Base-by-base conservation (phyloP, 1,140 invertebrate species). In the Pseudobourletiella spinata region DNA sequence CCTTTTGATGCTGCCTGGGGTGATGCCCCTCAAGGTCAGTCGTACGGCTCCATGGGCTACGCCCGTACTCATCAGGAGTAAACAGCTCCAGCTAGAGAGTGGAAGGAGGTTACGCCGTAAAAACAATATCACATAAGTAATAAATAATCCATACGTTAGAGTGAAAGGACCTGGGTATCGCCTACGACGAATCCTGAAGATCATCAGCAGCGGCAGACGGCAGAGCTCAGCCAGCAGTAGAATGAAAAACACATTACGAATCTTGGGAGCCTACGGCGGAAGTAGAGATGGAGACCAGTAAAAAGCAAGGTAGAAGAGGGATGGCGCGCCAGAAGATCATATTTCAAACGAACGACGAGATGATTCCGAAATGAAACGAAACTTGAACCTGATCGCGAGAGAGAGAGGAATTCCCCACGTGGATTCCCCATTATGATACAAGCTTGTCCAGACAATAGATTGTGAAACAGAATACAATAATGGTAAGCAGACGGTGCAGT, bases 1-100 rank as follows among this genome's bases (percentile, higher is more conserved):
- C n/a, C 58, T 29, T 39, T 30, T 50, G 52, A 56, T 39, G 50
- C 50, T 24, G 50, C 50, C 14, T 56, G 52, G 52, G 24, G 14
- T 32, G 26, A 3, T 18, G 11, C 52, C 4, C 52, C 52, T 6
- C 2, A 30, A 32, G 3, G n/a, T n/a, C n/a, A n/a, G n/a, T n/a
- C 52, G 14, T 56, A 32, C 18, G 28, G 52, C 16, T n/a, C 26
- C 4, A 56, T 56, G 4, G 28, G 20, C 22, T 3, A 52, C 3
- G 4, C 3, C 25, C 26, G 24, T 8, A 3, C 29, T 16, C 50
- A 16, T n/a, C 29, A 26, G 6, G 43, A 52, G 3, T 4, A 28
- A 52, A n/a, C n/a, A n/a, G n/a, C n/a, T n/a, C n/a, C 50, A 29
- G 22, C 18, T 26, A 52, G 16, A 26, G 22, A 18, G 14, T 48